A percentile compares a stretch with the other conserved stretches of the same genome.
These are phyloP conservation scores for Abramis brama DNA, from an alignment of 2,113 vertebrate species.

Conservation along the genomic window DNA sequence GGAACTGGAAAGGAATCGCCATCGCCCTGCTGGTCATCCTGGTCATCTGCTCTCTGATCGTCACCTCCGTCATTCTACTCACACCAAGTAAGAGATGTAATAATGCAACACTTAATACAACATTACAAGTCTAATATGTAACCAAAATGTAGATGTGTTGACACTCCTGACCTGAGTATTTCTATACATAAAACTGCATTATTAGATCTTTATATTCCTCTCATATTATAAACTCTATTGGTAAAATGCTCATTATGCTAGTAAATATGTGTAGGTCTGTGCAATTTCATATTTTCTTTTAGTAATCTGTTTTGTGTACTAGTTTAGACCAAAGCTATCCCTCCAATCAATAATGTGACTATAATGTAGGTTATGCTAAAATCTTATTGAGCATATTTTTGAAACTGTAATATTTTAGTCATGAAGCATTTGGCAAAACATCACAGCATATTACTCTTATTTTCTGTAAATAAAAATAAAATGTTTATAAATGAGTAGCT, in stretches of 20 bases:
- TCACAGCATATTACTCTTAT: neutral
- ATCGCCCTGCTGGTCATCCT: conserved; percentile 97
- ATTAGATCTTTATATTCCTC: neutral
- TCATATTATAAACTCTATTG: neutral
- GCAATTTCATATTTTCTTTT: neutral
- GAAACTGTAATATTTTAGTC: neutral
- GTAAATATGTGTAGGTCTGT: neutral
- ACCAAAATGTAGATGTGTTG: neutral
- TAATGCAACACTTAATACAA: neutral
- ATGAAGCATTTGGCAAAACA: neutral
- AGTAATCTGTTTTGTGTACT: neutral
- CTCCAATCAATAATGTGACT: neutral
- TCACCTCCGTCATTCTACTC: conserved; percentile 96
- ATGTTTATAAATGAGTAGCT: neutral
- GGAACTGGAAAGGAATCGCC: conserved; percentile 99
- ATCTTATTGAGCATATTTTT: neutral
- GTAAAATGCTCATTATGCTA: neutral
- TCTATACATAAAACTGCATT: neutral
- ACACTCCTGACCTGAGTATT: neutral
- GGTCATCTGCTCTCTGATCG: conserved; percentile 96
- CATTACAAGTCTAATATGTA: neutral
- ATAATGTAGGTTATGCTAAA: neutral
- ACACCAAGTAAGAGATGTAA: conserved; percentile 84
- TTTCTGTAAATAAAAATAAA: neutral
- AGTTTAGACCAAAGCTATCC: neutral